Conservation (phyloP, 2,113 vertebrate genomes). For the Saguinus midas region DNA sequence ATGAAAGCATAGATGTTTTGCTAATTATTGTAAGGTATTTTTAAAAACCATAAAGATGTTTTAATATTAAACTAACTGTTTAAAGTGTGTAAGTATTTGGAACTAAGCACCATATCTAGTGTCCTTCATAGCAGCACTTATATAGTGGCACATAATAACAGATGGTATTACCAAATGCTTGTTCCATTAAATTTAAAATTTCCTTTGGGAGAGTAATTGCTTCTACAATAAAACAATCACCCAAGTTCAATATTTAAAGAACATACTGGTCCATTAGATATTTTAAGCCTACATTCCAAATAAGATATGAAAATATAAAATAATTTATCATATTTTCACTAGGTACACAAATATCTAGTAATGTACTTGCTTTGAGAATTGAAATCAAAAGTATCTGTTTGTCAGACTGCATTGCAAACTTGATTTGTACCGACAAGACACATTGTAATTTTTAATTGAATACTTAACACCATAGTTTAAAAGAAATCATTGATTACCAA, state of each 20-base stretch:
- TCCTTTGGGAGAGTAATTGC: slow-evolving; percentile 62
- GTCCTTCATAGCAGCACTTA: slow-evolving; percentile 50
- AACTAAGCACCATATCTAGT: neutral
- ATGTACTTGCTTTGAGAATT: neutral
- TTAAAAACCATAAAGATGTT: neutral
- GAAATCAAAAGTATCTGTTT: neutral
- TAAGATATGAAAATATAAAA: neutral
- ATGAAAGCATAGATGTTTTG: neutral
- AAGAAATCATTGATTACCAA: slow-evolving; percentile 29
- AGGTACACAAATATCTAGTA: neutral
- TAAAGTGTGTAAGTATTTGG: neutral
- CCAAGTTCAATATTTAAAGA: slow-evolving; percentile 59
- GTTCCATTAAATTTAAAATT: slow-evolving; percentile 63
- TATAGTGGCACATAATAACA: slow-evolving; percentile 60
- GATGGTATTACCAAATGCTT: slow-evolving; percentile 61
- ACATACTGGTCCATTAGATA: slow-evolving; percentile 35
- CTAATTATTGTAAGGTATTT: neutral
- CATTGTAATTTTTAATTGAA: neutral
- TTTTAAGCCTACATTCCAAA: slow-evolving; percentile 6
- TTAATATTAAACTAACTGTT: neutral
- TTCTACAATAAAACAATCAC: slow-evolving; percentile 46
- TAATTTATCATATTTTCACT: slow-evolving; percentile 44
- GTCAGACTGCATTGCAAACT: neutral
- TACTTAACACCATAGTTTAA: slow-evolving; percentile 34
- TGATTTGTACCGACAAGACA: neutral